phyloP scores from a whole-genome alignment of 2,888 invertebrate species.

The Pegoplata infirma region DNA sequence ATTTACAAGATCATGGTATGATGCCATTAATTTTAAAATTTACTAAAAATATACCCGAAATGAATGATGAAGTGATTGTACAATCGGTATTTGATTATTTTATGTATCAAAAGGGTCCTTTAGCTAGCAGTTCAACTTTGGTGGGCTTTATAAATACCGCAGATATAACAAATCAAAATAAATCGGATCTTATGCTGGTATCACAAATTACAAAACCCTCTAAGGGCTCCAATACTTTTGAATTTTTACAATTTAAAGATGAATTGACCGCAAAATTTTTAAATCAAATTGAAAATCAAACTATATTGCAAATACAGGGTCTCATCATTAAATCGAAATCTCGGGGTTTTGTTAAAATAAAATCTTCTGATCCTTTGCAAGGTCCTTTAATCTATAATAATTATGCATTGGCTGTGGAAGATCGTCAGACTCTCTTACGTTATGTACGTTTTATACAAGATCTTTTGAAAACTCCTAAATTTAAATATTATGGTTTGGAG shows the following conservation, averaged over 20 bases:
- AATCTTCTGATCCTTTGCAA: conserved; percentile 78
- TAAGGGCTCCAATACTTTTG: conserved; percentile 64
- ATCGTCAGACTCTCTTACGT: conserved; percentile 74
- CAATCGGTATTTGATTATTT: conserved; percentile 66
- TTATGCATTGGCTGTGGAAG: conserved; percentile 79
- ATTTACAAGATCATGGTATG: conserved; percentile 89
- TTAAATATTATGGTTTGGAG: conserved; percentile 74
- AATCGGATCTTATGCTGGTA: conserved; percentile 81
- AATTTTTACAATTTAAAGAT: conserved; percentile 65
- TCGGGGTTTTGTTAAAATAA: conserved; percentile 79
- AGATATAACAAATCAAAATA: conserved; percentile 63
- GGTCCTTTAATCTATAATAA: conserved; percentile 81
- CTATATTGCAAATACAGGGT: conserved; percentile 69
- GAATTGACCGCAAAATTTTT: conserved; percentile 64
- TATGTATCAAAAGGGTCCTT: conserved; percentile 62
- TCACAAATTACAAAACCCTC: conserved; percentile 69
- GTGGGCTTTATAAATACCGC: conserved; percentile 79
- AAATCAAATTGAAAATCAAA: conserved; percentile 54
- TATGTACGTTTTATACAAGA: conserved; percentile 74
- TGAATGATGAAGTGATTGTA: not conserved
- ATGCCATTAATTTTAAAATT: conserved; percentile 76
- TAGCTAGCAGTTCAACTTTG: conserved; percentile 75
- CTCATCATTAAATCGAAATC: conserved; percentile 75
- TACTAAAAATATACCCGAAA: conserved; percentile 74
- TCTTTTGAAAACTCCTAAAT: conserved; percentile 76